These are phyloP conservation scores for Falco naumanni DNA, from an alignment of 2,797 vertebrate genomes.

Conservation along the genomic window DNA sequence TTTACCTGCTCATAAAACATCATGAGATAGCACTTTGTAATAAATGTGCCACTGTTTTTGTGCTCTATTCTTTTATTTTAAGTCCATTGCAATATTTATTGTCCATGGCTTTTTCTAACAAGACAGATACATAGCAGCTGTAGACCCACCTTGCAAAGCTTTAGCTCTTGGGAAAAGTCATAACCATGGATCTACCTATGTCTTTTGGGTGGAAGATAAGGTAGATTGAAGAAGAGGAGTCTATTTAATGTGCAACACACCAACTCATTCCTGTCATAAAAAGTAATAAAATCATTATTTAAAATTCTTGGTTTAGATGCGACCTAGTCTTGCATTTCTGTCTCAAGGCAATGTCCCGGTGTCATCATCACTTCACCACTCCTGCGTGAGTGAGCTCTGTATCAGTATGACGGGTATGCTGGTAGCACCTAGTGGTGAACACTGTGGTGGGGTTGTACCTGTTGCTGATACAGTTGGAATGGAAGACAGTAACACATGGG, in stretches of 20 bases:
- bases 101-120: neutral
- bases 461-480: neutral
- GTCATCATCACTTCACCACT: neutral
- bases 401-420: neutral
- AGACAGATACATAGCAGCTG: neutral
- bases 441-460: neutral
- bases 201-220: neutral
- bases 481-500: neutral
- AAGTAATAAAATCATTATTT: neutral
- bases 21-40: neutral
- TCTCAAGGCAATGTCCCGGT: neutral
- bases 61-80: neutral
- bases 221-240: neutral
- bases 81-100: neutral
- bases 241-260: neutral
- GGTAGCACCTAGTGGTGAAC: neutral
- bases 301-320: neutral
- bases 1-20: neutral
- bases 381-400: neutral
- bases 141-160: neutral
- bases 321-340: neutral
- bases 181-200: neutral
- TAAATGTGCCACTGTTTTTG: neutral
- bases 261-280: neutral
- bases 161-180: neutral